These are phyloP conservation scores for Pholis gunnellus DNA, from an alignment of 2,113 vertebrate genomes.

Conservation along the genomic window DNA sequence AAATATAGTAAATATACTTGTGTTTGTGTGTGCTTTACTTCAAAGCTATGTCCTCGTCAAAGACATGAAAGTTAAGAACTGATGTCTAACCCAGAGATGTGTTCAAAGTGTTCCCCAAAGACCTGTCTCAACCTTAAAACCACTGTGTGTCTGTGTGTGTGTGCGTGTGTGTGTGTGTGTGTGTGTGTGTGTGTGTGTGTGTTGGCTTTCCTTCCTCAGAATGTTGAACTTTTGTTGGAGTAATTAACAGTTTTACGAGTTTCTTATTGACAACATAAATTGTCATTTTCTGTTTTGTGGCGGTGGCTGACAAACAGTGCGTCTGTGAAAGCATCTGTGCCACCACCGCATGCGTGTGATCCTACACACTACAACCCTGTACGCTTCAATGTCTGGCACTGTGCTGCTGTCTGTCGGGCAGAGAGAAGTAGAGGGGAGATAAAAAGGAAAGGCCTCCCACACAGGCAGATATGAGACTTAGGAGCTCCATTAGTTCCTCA, in stretches of 20 bases:
- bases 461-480: constrained; percentile 69
- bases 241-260: constrained; percentile 33
- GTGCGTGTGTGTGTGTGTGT: too few species aligned
- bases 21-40: constrained; percentile 35
- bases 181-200: constrained; percentile 23
- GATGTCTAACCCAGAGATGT: constrained; percentile 46
- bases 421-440: constrained; percentile 38
- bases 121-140: constrained; percentile 41
- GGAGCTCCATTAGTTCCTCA: constrained; percentile 74
- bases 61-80: constrained; percentile 56
- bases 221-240: not conserved
- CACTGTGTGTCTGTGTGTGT: constrained; percentile 9
- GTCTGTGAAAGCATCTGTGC: constrained; percentile 24
- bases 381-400: constrained; percentile 50
- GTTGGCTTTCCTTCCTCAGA: not conserved
- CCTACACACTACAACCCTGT: constrained; percentile 44
- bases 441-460: constrained; percentile 76
- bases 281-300: constrained; percentile 20
- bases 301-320: constrained; percentile 9
- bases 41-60: constrained; percentile 46
- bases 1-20: not conserved
- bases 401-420: constrained; percentile 34
- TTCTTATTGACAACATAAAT: constrained; percentile 10
- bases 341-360: constrained; percentile 54
- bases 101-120: constrained; percentile 46